Evolutionary conservation across 2,797 vertebrate genomes (phyloP), one percentile per base, ranked within the genome.

Genomic region (Melanotaenia pygmaea): DNA sequence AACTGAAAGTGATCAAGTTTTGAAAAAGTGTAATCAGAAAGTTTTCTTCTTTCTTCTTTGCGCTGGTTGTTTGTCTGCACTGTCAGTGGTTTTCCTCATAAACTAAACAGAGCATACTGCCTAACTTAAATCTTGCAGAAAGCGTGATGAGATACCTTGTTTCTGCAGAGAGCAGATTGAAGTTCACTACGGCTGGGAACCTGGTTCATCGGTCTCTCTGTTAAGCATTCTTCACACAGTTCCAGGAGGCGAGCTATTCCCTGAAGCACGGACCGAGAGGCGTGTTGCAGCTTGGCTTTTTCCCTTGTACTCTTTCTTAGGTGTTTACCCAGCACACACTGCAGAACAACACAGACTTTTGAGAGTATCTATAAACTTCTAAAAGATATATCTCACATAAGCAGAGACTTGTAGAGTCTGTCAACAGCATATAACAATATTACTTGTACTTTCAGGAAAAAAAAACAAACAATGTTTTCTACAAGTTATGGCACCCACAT

Each of bases 241-340:
- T 94, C 91, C 81, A 96, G 68, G 60, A 98, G 91, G 63, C 88
- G 82, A 62, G 63, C 83, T 69, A 97, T 76, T 32, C 95, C 95
- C 85, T 71, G 85, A 76, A 97, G 82, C 88, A 97, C 90, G 34
- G 89, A 79, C 40, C 88, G 84, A 65, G 92, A 94, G 22, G 92
- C 94, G 45, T 77, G 92, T 70, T 95, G 94, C 0, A 86, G 86
- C 87, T 94, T 61, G 61, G 84, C 88, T 37, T 87, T 87, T 53
- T 89, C 88, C 79, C 79, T 87, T 26, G 94, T 90, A 54, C 92
- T 85, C 45, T 74, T 54, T 30, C 62, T 90, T 94, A 95, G 95
- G 64, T 90, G 93, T 67, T 90, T 84, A 82, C 80, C 76, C 63
- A 79, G 70, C 56, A 77, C 63, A 72, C 82, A 74, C 86, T 75